Conservation (phyloP, 2,888 invertebrate genomes). For the Lycaena phlaeas region DNA sequence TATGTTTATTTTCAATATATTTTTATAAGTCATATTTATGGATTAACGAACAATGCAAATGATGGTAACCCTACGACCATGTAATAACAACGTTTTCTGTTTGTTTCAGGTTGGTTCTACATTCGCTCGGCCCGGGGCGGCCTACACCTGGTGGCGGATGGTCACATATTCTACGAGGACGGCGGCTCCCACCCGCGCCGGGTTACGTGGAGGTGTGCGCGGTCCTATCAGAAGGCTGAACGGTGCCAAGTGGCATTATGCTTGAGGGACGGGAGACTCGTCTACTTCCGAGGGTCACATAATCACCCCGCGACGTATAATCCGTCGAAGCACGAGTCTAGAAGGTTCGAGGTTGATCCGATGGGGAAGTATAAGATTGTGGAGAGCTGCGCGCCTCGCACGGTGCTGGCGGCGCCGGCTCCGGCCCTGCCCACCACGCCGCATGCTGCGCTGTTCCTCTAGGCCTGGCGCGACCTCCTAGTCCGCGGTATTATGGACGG, state of each 20-base stretch:
- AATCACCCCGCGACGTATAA: conserved; percentile 64
- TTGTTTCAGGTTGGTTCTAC: conserved; percentile 65
- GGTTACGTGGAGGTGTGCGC: conserved; percentile 64
- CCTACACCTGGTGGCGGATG: conserved; percentile 58
- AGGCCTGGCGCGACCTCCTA: conserved; percentile 72
- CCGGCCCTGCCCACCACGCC: conserved; percentile 44
- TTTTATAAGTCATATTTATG: neutral
- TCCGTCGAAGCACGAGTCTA: conserved; percentile 57
- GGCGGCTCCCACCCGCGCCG: conserved; percentile 63
- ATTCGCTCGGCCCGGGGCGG: conserved; percentile 65
- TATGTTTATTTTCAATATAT: conserved; percentile 4
- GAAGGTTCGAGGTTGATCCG: conserved; percentile 60
- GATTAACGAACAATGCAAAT: too few relatives aligned
- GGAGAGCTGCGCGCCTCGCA: conserved; percentile 34
- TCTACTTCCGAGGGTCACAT: conserved; percentile 60
- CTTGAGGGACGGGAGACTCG: conserved; percentile 58
- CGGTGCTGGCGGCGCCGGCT: conserved; percentile 29
- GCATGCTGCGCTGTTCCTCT: conserved; percentile 54
- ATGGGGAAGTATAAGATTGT: conserved; percentile 69
- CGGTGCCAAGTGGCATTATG: conserved; percentile 65
- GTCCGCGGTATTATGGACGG: conserved; percentile 57
- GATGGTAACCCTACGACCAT: neutral
- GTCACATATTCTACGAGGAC: conserved; percentile 67
- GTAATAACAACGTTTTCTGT: conserved; percentile 15
- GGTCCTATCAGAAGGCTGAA: conserved; percentile 65